A percentile compares a stretch with the other conserved stretches of the same genome.
phyloP scores from a whole-genome alignment of 2,797 vertebrate species.

The Chiropotes sagulatus region DNA sequence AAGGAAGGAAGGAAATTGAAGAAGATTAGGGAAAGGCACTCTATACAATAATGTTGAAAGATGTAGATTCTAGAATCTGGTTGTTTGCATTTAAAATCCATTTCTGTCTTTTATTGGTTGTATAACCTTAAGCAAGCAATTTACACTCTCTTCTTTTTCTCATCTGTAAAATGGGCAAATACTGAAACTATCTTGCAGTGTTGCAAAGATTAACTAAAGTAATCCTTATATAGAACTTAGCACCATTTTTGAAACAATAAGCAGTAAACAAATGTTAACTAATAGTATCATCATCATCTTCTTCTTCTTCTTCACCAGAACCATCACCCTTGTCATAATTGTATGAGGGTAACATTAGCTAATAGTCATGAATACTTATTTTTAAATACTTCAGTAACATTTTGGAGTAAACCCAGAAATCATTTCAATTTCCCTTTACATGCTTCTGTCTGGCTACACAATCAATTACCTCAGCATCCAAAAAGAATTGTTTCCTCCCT shows the following conservation, averaged over 20 bases:
- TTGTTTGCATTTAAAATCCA: background rate
- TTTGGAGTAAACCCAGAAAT: conserved; percentile 5
- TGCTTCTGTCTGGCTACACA: background rate
- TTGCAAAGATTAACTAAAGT: background rate
- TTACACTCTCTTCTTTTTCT: background rate
- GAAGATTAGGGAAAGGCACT: background rate
- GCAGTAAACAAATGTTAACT: background rate
- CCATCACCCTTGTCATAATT: background rate
- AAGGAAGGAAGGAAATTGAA: background rate
- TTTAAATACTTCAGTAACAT: conserved; percentile 11
- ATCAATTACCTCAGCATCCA: background rate
- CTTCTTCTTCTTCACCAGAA: background rate
- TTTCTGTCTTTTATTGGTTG: background rate
- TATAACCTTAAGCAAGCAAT: background rate
- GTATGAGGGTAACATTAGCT: background rate
- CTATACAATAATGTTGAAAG: background rate
- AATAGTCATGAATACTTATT: background rate
- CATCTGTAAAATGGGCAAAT: background rate
- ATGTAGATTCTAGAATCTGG: background rate
- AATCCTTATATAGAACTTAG: background rate
- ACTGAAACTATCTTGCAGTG: background rate
- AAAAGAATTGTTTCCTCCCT: background rate
- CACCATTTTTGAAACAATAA: background rate
- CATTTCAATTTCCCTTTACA: background rate
- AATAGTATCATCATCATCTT: background rate